Evolutionary conservation across 64 coral and sea anemone species (phyloP).

Genomic region (Astreopora myriophthalma): DNA sequence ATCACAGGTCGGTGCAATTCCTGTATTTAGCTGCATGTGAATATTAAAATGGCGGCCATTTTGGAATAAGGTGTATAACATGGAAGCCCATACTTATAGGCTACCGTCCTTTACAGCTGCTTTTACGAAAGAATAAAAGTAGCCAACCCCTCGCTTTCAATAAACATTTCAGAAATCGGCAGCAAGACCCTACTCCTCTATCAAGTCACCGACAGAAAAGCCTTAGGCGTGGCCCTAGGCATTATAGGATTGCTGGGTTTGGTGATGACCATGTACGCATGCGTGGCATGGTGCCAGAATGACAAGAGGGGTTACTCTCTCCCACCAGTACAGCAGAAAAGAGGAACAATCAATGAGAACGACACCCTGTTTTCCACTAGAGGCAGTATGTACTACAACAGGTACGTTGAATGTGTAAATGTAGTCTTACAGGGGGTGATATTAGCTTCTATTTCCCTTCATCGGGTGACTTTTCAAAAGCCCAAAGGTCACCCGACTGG

Average conservation of each 20-base stretch:
- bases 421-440: background rate
- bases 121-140: too few species aligned
- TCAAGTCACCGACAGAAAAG: background rate
- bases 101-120: too few species aligned
- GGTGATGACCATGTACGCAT: slow-evolving; percentile 5
- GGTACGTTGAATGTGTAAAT: background rate
- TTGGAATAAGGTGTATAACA: too few species aligned
- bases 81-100: too few species aligned
- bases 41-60: too few species aligned
- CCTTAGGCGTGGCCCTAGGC: slow-evolving; percentile 11
- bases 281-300: background rate
- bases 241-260: slow-evolving; percentile 17
- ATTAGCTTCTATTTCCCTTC: too few species aligned
- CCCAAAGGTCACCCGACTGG: too few species aligned
- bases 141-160: background rate
- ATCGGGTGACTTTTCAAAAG: too few species aligned
- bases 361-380: background rate
- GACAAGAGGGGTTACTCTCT: slow-evolving; percentile 1
- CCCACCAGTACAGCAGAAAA: slow-evolving; percentile 11
- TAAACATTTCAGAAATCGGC: background rate
- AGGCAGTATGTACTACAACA: background rate
- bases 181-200: background rate
- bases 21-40: too few species aligned
- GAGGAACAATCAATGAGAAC: background rate
- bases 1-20: too few species aligned